Evolutionary conservation across 2,797 vertebrate genomes (phyloP).

Genomic region (Hypotaenidia philippensis): DNA sequence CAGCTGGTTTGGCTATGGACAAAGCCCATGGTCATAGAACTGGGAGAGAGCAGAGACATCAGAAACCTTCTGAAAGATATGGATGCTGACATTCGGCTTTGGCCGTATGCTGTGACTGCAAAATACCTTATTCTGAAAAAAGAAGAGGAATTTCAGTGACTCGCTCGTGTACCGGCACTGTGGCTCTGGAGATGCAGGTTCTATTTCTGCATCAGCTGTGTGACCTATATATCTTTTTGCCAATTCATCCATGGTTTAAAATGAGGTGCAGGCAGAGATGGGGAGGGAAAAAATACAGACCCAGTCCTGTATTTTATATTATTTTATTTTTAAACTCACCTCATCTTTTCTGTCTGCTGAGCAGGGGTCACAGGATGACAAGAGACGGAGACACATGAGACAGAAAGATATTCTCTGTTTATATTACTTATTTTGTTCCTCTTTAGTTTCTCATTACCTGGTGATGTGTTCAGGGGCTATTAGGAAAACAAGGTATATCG

Average conservation of each 20-base stretch:
- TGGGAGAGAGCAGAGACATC: neutral
- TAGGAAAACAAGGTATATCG: neutral
- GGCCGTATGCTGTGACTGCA: neutral
- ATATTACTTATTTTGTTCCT: neutral
- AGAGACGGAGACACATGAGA: neutral
- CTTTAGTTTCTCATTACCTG: neutral
- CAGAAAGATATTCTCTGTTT: neutral
- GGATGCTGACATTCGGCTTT: neutral
- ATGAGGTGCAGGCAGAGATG: neutral
- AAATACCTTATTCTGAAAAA: neutral
- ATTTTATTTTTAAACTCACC: neutral
- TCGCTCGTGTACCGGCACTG: fast-evolving
- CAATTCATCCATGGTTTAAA: neutral
- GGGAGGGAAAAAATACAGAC: neutral
- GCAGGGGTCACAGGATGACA: neutral
- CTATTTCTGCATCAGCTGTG: constrained; percentile 43
- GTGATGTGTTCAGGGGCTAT: neutral
- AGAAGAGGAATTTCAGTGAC: neutral
- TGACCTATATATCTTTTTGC: constrained; percentile 29
- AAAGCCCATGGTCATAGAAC: neutral
- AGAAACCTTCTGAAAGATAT: neutral
- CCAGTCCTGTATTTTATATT: neutral
- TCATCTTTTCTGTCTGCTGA: neutral
- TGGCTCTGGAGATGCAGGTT: constrained; percentile 17
- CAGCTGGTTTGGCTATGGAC: neutral